Conservation (phyloP, 35 echinoderm and acorn worm species). For the Hemicentrotus pulcherrimus region DNA sequence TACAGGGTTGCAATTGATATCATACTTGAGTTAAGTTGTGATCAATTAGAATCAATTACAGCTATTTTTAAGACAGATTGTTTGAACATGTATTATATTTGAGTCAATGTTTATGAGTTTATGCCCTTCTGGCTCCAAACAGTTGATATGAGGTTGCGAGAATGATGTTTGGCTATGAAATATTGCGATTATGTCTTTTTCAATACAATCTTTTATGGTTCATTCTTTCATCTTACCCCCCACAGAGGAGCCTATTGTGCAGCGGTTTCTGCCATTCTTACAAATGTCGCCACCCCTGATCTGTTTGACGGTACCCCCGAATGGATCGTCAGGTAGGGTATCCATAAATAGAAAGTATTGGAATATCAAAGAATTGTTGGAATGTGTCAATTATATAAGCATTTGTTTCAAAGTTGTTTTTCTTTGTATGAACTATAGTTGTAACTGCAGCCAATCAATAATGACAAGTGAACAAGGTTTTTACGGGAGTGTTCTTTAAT, state of each 20-base stretch:
- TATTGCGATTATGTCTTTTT: background rate
- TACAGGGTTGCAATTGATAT: too few species aligned
- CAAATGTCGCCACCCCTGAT: conserved; percentile 88
- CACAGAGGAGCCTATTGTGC: conserved; percentile 97
- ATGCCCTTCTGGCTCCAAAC: too few species aligned
- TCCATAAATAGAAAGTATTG: background rate
- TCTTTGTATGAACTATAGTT: too few species aligned
- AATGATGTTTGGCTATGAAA: background rate
- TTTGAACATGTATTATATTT: background rate
- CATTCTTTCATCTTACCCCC: background rate
- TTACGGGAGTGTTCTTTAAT: too few species aligned
- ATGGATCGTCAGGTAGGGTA: conserved; percentile 85
- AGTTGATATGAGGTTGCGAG: background rate
- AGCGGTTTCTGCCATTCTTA: conserved; percentile 85
- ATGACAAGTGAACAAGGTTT: too few species aligned
- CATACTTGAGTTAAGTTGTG: too few species aligned
- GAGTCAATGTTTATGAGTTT: too few species aligned
- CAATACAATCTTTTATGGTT: background rate
- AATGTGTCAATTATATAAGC: background rate
- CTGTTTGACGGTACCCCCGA: conserved; percentile 98
- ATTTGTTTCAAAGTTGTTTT: background rate
- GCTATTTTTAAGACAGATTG: too few species aligned
- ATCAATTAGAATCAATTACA: too few species aligned
- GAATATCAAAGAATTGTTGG: background rate
- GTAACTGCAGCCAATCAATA: too few species aligned